phyloP scores from a whole-genome alignment of 2,888 invertebrate species.

The Pristionchus arcanus region DNA sequence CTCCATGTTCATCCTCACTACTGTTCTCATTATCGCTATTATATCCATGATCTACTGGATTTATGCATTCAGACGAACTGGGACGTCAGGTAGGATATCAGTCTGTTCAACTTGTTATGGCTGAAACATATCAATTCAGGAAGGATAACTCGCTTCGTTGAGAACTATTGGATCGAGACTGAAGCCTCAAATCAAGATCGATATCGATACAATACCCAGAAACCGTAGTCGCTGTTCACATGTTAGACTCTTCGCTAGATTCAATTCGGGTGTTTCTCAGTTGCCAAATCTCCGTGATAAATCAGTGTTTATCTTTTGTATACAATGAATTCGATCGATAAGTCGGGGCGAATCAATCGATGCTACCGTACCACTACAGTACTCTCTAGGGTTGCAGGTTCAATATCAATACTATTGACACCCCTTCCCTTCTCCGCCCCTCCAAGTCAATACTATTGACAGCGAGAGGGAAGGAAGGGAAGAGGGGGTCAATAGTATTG shows the following conservation, averaged over 20 bases:
- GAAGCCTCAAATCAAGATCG: neutral
- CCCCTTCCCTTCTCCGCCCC: too few relatives aligned
- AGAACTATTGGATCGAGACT: constrained; percentile 48
- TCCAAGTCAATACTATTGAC: too few relatives aligned
- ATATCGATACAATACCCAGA: constrained; percentile 44
- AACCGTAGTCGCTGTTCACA: neutral
- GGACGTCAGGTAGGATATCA: neutral
- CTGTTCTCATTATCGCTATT: constrained; percentile 22
- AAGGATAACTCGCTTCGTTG: constrained; percentile 11
- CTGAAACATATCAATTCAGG: neutral
- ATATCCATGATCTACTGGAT: constrained; percentile 52
- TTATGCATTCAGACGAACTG: constrained; percentile 21
- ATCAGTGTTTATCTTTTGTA: constrained; percentile 30
- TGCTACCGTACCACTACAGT: neutral
- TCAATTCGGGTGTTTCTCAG: neutral
- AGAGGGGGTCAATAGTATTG: too few relatives aligned
- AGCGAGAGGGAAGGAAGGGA: too few relatives aligned
- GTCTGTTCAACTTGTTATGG: neutral
- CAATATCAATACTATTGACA: too few relatives aligned
- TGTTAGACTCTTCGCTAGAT: neutral
- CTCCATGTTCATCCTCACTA: constrained; percentile 1
- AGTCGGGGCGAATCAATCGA: neutral
- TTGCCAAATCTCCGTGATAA: constrained; percentile 20
- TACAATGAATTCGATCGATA: constrained; percentile 47
- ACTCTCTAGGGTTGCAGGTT: too few relatives aligned